Base-by-base conservation (phyloP, 2,113 vertebrate species). In the Anser cygnoides region DNA sequence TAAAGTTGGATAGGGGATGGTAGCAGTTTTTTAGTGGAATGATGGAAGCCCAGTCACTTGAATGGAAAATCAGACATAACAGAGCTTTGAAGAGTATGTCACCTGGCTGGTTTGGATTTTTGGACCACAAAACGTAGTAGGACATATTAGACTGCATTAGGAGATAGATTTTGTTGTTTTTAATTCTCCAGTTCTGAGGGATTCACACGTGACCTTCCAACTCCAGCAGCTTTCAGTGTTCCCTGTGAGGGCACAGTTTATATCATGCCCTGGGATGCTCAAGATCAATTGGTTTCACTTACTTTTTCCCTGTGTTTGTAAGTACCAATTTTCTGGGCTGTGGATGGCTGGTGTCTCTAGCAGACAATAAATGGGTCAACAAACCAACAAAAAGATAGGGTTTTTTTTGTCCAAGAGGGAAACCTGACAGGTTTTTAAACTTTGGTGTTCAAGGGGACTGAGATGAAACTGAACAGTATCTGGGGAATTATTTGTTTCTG, bases 61-160 rank as follows among this genome's bases (percentile, higher is more conserved):
- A 77, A 92, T 90, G 72, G 72, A 88, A 92, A 94, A 90, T 90
- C 83, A 94, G 83, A 54, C 13, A 74, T 90, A 67, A 80, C 77
- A 89, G 73, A 62, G 46, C 43, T 94, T 84, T 96, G 78, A 82
- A 68, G 70, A 75, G 82, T 46, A 92, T 79, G 37, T n/a, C 71
- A 8, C 83, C 55, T 87, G 70, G 11, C 58, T 89, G 20, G 2
- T 44, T 66, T 31, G 66, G 16, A 39, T 78, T 66, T 91, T 63
- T 75, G 41, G 77, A 68, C 31, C 57, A 89, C 55, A 80, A 57
- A 29, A 72, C 50, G 7, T 91, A 77, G 91, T 74, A 94, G 84
- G 80, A 95, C 73, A 89, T 84, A 92, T 5, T 54, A 23, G 37
- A 29, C n/a, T 59, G 12, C 12, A 22, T 23, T 33, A 20, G 37